These are phyloP conservation scores for Tachystola acroxantha DNA, from an alignment of 2,888 invertebrate genomes.

Conservation along the genomic window DNA sequence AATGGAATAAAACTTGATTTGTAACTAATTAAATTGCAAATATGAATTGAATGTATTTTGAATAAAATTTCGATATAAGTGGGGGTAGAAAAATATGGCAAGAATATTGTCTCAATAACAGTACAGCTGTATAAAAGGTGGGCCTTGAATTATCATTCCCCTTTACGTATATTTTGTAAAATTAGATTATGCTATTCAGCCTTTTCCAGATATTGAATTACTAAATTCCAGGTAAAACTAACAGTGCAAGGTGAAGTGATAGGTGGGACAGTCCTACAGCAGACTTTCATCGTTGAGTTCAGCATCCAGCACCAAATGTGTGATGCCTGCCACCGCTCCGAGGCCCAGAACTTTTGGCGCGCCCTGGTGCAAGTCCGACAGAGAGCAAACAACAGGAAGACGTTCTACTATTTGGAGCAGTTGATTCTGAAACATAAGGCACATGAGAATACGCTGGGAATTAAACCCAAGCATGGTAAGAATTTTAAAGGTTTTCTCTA, in stretches of 20 bases:
- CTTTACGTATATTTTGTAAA: no score
- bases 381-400: slow-evolving; percentile 95
- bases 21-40: no score
- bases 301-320: slow-evolving; percentile 96
- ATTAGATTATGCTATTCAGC: no score
- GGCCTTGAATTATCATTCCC: no score
- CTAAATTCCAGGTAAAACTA: slow-evolving; percentile 88
- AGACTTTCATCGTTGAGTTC: slow-evolving; percentile 97
- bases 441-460: slow-evolving; percentile 92
- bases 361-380: slow-evolving; percentile 94
- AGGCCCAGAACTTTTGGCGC: slow-evolving; percentile 99
- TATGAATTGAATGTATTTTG: no score
- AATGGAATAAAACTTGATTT: no score
- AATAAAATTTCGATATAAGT: no score
- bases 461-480: slow-evolving; percentile 88
- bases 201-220: no score
- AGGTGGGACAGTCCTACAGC: slow-evolving; percentile 93
- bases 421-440: slow-evolving; percentile 96
- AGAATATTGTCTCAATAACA: no score
- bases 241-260: slow-evolving; percentile 97
- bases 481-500: no score
- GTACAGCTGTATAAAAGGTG: no score
- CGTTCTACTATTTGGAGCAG: slow-evolving; percentile 98
- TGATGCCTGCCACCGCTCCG: slow-evolving; percentile 96
- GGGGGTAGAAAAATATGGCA: no score